Conservation (phyloP, 2,113 vertebrate genomes). For the Pongo pygmaeus region DNA sequence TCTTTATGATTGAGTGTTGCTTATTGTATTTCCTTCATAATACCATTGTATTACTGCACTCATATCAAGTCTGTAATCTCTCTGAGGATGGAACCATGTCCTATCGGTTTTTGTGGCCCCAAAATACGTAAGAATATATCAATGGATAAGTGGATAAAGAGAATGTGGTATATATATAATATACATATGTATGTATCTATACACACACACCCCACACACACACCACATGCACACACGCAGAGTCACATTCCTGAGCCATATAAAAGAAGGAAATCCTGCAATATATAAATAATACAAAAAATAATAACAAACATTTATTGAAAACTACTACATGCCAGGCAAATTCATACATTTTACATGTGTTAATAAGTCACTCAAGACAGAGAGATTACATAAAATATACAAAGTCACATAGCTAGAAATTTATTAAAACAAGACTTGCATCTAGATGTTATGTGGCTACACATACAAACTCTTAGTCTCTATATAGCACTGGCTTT, state of each 20-base stretch:
- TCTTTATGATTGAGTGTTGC: neutral
- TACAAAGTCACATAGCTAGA: neutral
- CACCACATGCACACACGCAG: too few species aligned
- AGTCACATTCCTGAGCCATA: too few species aligned
- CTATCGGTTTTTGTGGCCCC: neutral
- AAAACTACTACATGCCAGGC: neutral
- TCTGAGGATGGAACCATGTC: neutral
- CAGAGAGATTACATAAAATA: neutral
- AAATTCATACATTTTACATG: neutral
- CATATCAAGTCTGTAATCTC: neutral
- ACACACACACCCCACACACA: too few species aligned
- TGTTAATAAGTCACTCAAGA: neutral
- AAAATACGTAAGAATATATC: neutral
- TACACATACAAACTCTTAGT: neutral
- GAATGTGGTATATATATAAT: too few species aligned
- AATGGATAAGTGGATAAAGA: too few species aligned
- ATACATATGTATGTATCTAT: too few species aligned
- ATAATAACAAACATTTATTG: neutral
- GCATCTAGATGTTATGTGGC: neutral
- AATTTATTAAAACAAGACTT: neutral
- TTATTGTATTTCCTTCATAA: neutral
- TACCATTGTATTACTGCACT: neutral
- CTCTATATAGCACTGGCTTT: neutral
- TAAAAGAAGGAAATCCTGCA: too few species aligned
- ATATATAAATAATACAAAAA: neutral